phyloP scores from a whole-genome alignment of 2,888 invertebrate genomes.

The Agrochola litura region DNA sequence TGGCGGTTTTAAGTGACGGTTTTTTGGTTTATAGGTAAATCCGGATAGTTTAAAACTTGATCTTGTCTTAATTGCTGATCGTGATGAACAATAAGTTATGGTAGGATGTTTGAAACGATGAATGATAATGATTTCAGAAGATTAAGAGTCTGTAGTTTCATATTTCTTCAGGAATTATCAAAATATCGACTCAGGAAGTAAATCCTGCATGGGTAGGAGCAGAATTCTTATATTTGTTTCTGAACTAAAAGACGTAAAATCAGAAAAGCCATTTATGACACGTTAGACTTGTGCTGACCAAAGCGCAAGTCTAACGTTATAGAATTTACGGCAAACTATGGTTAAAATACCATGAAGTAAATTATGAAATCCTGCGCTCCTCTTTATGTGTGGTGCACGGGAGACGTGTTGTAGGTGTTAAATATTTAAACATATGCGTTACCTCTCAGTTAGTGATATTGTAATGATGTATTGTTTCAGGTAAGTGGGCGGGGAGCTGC shows the following conservation, averaged over 20 bases:
- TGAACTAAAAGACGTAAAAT: background rate
- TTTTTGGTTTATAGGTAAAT: background rate
- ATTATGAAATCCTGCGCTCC: slow-evolving; percentile 16
- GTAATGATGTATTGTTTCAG: slow-evolving; percentile 90
- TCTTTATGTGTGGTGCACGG: slow-evolving; percentile 45
- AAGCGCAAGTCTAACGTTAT: background rate
- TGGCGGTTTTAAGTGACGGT: background rate
- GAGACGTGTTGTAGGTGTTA: slow-evolving; percentile 73
- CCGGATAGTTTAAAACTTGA: background rate
- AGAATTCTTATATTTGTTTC: background rate
- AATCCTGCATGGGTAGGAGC: background rate
- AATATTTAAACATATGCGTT: slow-evolving; percentile 79
- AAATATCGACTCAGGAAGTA: background rate
- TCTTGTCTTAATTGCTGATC: background rate
- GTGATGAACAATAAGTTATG: background rate
- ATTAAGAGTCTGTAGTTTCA: background rate
- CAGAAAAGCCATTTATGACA: too few species aligned
- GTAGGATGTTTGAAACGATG: background rate
- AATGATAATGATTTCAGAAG: background rate
- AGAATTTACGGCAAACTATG: background rate
- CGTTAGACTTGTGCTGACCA: too few species aligned
- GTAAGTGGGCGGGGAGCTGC: slow-evolving; percentile 85
- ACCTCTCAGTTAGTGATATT: slow-evolving; percentile 84
- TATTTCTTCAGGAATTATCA: background rate
- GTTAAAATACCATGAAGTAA: background rate